phyloP scores from a whole-genome alignment of 1,140 invertebrate species.

The Holotrichia oblita region DNA sequence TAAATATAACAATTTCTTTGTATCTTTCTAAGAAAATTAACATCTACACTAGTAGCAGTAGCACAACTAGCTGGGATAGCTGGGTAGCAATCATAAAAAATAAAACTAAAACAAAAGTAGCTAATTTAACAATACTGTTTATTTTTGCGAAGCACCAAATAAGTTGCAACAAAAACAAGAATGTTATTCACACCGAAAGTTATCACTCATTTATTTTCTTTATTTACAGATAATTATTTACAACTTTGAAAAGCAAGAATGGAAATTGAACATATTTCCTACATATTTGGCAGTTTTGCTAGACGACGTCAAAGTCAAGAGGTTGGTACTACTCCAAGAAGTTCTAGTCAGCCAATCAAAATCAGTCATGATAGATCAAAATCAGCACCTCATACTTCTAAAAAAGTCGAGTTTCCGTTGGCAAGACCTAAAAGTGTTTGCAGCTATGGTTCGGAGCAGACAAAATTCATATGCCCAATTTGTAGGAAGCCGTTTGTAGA shows the following conservation, averaged over 20 bases:
- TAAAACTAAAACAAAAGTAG: no score
- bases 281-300: conserved; percentile 70
- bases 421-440: conserved; percentile 51
- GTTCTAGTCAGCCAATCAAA: conserved; percentile 61
- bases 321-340: conserved; percentile 59
- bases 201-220: no score
- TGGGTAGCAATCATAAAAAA: no score
- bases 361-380: conserved; percentile 53
- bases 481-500: conserved; percentile 64
- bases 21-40: no score
- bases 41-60: no score
- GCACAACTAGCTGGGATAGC: no score
- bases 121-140: no score
- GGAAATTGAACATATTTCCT: conserved; percentile 68
- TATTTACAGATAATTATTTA: neutral
- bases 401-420: conserved; percentile 37
- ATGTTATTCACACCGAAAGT: no score
- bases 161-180: no score
- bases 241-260: conserved; percentile 54
- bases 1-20: no score
- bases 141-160: no score
- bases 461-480: conserved; percentile 62
- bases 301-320: conserved; percentile 63
- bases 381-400: conserved; percentile 49
- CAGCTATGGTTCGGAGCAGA: conserved; percentile 45